Conservation (phyloP, 2,113 vertebrate genomes). For the Saccopteryx leptura region DNA sequence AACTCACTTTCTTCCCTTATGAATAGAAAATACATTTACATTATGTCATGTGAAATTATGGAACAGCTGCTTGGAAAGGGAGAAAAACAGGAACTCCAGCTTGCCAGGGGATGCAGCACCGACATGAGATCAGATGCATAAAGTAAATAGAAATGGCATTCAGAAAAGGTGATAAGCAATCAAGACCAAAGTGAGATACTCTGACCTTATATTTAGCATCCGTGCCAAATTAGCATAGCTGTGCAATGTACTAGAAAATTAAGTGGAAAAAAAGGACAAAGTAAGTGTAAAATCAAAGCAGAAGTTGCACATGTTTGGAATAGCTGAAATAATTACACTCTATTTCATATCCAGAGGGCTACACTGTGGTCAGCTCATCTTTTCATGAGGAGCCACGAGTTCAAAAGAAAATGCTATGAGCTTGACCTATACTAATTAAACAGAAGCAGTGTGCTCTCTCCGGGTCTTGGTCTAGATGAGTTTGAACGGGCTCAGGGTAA, state of each 20-base stretch:
- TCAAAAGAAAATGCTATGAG: slow-evolving; percentile 78
- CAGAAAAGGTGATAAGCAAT: slow-evolving; percentile 89
- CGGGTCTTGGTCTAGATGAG: slow-evolving; percentile 59
- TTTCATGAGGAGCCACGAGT: slow-evolving; percentile 75
- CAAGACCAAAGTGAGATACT: slow-evolving; percentile 86
- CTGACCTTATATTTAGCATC: slow-evolving; percentile 86
- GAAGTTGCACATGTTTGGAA: slow-evolving; percentile 79
- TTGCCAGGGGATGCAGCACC: slow-evolving; percentile 80
- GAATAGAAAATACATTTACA: slow-evolving; percentile 88
- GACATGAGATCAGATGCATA: slow-evolving; percentile 79
- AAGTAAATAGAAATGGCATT: slow-evolving; percentile 85
- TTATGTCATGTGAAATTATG: slow-evolving; percentile 88
- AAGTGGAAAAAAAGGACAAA: slow-evolving; percentile 86
- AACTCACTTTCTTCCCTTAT: slow-evolving; percentile 83
- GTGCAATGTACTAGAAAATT: slow-evolving; percentile 86
- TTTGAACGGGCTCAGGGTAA: slow-evolving; percentile 67
- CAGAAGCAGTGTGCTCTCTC: slow-evolving; percentile 71
- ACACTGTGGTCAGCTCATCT: slow-evolving; percentile 68
- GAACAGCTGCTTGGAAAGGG: slow-evolving; percentile 87
- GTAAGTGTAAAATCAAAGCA: slow-evolving; percentile 82
- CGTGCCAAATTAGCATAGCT: slow-evolving; percentile 87
- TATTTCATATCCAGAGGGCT: slow-evolving; percentile 77
- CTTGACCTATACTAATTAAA: slow-evolving; percentile 79
- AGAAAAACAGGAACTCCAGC: slow-evolving; percentile 84
- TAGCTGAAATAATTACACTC: slow-evolving; percentile 82